Evolutionary conservation across 1,140 invertebrate genomes (phyloP), one percentile per base, ranked within the genome.

Genomic region (Brachionus angularis): DNA sequence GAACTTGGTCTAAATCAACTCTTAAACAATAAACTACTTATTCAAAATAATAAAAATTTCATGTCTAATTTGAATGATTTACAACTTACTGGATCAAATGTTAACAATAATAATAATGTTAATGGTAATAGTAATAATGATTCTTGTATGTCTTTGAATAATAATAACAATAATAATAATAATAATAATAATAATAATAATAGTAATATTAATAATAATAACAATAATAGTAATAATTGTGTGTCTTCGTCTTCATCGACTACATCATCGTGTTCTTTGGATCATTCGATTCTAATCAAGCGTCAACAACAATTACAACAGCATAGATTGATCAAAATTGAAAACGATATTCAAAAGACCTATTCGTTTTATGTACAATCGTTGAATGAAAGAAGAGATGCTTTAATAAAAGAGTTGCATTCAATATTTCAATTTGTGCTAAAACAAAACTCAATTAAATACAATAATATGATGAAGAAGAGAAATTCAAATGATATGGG

Each of bases 381-480:
- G 27, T 39, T 58, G 33, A 29, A 8, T 23, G 53, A 58, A 39
- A 25, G 34, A 25, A 31, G 53, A 5, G 53, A 58, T 8, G 25
- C 0, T 25, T 39, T 58, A 23, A 1, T 58, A n/a, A 42, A 58
- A 39, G 53, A 58, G 39, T 39, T 58, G 33, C 53, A 58, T 39
- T 18, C 53, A 3, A 58, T 58, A 12, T 58, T 58, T 58, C 53
- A 58, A 18, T 58, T 58, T 58, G 18, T 58, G 5, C 33, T 39
- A 3, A 58, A 58, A 23, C 53, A 58, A 21, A 58, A 58, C 53
- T n/a, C n/a, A 39, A 33, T 58, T 21, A 34, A 10, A 58, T 12
- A 25, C 47, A 29, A 29, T 7, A 21, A 31, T 8, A 2, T 4
- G 16, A 14, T n/a, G 27, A 39, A 58, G 21, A 16, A 4, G 1